These are phyloP conservation scores for Troides aeacus DNA, from an alignment of 2,888 invertebrate species.

Conservation along the genomic window DNA sequence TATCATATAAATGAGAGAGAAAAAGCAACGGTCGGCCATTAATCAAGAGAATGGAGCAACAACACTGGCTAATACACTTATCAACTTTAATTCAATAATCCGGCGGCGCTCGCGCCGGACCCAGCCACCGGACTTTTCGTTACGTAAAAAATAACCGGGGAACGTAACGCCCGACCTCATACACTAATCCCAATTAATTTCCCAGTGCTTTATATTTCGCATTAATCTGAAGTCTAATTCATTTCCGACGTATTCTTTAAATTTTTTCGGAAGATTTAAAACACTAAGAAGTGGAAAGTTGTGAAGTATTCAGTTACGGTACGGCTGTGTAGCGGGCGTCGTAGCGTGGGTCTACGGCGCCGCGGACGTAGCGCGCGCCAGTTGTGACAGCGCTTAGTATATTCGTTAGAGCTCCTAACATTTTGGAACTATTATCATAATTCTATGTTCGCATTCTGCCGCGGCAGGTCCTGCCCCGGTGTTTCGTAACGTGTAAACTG, in stretches of 20 bases:
- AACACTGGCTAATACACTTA: slow-evolving; percentile 78
- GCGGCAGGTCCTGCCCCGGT: slow-evolving; percentile 45
- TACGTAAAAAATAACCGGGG: slow-evolving; percentile 71
- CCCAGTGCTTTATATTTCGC: slow-evolving; percentile 46
- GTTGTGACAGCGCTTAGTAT: slow-evolving; percentile 57
- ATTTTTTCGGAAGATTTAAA: background rate
- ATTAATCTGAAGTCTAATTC: slow-evolving; percentile 32
- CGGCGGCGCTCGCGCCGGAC: slow-evolving; percentile 58
- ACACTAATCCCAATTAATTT: slow-evolving; percentile 72
- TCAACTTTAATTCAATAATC: slow-evolving; percentile 79
- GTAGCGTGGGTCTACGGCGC: slow-evolving; percentile 47
- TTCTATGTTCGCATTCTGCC: slow-evolving; percentile 69
- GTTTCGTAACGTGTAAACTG: slow-evolving; percentile 33
- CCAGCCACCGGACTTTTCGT: slow-evolving; percentile 55
- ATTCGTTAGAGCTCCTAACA: slow-evolving; percentile 66
- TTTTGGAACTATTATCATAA: slow-evolving; percentile 72
- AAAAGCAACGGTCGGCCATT: slow-evolving; percentile 73
- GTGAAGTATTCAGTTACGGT: background rate
- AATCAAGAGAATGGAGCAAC: slow-evolving; percentile 75
- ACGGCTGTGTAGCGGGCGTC: slow-evolving; percentile 39
- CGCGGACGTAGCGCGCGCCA: slow-evolving; percentile 52
- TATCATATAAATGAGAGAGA: slow-evolving; percentile 79
- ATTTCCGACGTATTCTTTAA: background rate
- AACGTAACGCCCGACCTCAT: slow-evolving; percentile 66
- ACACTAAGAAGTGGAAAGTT: background rate